Evolutionary conservation across 2,113 vertebrate species (phyloP), one percentile per base, ranked within the genome.

Genomic region (Lampris incognitus): DNA sequence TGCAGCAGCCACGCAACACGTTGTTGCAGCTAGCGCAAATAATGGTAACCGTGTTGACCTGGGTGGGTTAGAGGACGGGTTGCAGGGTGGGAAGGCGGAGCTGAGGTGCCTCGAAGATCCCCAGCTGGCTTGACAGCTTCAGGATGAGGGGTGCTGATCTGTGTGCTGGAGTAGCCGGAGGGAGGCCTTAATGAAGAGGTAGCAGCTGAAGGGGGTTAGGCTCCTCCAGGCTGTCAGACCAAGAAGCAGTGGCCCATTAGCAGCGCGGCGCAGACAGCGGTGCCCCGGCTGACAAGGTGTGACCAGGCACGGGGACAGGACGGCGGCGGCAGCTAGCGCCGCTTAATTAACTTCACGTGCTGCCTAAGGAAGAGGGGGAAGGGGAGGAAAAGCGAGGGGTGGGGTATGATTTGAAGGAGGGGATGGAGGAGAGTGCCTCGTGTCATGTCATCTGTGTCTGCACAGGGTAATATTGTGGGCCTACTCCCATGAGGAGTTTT

Each of bases 131-230:
- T 74, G 67, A 74, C 78, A 85, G 76, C 81, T 69, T 62, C 61
- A 38, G 42, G 73, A 58, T 74, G 73, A 86, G 79, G 80, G 77
- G 79, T 72, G 76, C 71, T 83, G 84, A 85, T 88, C 81, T 82
- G 60, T 60, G 52, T 68, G 66, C 50, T 67, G 59, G 44, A 55
- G 71, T 67, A 74, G 81, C 85, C 76, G 50, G 57, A 81, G 71
- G 84, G 38, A 67, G 60, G 69, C 63, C 78, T 82, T 88, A 88
- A 88, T 88, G 85, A 91, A 91, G 88, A 81, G 70, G 78, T 54
- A 74, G 74, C 80, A 84, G 87, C 83, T 85, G 82, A 82, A 24
- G 52, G 73, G 71, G 69, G 57, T 84, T 69, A 56, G 78, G 71
- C 67, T 78, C 63, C 69, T 78, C 62, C 58, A 49, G 65, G 62